A percentile compares a stretch with the other conserved stretches of the same genome.
These are phyloP conservation scores for Phengaris arion DNA, from an alignment of 2,888 invertebrate species.

Conservation along the genomic window DNA sequence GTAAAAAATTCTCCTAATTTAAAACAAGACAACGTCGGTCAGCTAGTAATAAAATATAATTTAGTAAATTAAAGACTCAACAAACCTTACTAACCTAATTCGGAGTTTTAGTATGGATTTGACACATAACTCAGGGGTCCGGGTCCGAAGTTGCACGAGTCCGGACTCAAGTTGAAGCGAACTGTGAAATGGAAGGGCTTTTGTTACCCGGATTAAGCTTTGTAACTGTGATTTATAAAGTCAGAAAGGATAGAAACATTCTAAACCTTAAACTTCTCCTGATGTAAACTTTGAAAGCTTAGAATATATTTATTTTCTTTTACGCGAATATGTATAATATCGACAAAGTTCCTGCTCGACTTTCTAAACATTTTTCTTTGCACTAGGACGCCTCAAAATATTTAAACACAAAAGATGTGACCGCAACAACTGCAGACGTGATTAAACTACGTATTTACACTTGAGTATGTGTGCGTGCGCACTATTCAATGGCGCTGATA, in stretches of 20 bases:
- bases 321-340: no score
- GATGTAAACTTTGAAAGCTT: not conserved
- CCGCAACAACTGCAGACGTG: no score
- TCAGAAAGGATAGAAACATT: constrained; percentile 5
- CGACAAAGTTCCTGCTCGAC: no score
- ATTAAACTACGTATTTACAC: no score
- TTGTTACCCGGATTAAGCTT: constrained; percentile 6
- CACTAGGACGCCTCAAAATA: no score
- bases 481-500: no score
- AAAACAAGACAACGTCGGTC: no score
- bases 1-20: no score
- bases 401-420: no score
- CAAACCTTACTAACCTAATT: not conserved
- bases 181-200: constrained; percentile 8
- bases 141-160: not conserved
- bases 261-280: not conserved
- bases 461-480: no score
- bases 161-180: not conserved
- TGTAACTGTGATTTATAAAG: constrained; percentile 1
- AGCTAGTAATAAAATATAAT: no score
- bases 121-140: constrained; percentile 1
- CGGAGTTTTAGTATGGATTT: not conserved
- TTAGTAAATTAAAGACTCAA: constrained; percentile 2
- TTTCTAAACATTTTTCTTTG: no score
- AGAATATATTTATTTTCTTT: not conserved